Conservation (phyloP, 2,113 vertebrate species). For the Daphoenositta chrysoptera region DNA sequence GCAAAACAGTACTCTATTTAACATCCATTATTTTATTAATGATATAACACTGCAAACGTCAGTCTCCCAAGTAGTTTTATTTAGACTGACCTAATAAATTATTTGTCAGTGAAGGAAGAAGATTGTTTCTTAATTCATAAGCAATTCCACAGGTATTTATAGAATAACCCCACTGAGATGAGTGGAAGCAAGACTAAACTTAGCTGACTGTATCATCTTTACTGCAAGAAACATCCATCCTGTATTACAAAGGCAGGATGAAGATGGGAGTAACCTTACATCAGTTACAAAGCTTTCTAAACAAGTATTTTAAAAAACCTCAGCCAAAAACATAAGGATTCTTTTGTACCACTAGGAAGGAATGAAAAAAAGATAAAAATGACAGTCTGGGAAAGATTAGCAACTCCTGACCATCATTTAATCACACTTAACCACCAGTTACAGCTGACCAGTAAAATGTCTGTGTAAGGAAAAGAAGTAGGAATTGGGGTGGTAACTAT, state of each 20-base stretch:
- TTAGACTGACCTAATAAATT: not conserved
- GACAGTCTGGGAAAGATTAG: not conserved
- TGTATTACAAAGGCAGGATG: not conserved
- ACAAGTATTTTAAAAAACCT: not conserved
- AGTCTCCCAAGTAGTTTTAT: not conserved
- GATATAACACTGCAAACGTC: not conserved
- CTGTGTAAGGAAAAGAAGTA: not conserved
- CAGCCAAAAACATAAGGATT: not conserved
- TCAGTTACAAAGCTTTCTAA: not conserved
- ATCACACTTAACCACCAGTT: not conserved
- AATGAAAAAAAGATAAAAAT: not conserved
- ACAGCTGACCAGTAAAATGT: not conserved
- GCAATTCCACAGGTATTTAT: not conserved
- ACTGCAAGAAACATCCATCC: not conserved
- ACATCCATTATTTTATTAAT: not conserved
- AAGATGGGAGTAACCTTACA: not conserved
- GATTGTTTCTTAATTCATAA: not conserved
- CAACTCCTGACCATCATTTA: not conserved
- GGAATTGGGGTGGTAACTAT: not conserved
- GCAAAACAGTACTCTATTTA: not conserved
- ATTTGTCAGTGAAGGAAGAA: not conserved
- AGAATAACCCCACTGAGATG: not conserved
- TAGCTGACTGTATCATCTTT: not conserved
- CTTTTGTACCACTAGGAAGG: not conserved
- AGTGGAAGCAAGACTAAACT: not conserved